A percentile compares a stretch with the other conserved stretches of the same genome.
These are phyloP conservation scores for Bombus sylvicola DNA, from an alignment of 1,140 invertebrate genomes.

Conservation along the genomic window DNA sequence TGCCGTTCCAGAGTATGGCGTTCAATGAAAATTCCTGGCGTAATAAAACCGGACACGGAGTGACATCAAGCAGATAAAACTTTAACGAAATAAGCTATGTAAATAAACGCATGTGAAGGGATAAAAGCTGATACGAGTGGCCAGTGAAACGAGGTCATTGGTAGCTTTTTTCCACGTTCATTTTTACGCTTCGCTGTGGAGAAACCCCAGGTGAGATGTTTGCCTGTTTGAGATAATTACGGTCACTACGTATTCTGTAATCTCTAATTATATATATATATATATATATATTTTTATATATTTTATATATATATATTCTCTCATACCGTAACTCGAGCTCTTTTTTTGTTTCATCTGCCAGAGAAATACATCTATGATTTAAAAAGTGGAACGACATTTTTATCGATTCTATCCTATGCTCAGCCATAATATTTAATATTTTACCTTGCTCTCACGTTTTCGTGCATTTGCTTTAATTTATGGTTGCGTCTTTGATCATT, in stretches of 20 bases:
- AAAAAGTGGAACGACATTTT: not conserved
- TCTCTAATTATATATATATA: conserved; percentile 29
- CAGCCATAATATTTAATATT: not conserved
- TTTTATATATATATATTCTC: not conserved
- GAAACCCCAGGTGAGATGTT: conserved; percentile 35
- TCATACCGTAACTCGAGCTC: not conserved
- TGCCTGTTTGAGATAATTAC: conserved; percentile 35
- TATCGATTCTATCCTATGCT: not conserved
- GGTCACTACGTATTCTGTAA: not conserved
- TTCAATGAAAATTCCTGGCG: conserved; percentile 31
- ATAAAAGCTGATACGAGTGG: conserved; percentile 35
- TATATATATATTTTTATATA: no score
- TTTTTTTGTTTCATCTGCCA: not conserved
- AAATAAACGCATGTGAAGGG: conserved; percentile 35
- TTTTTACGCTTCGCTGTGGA: conserved; percentile 18
- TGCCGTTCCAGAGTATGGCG: not conserved
- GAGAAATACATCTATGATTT: not conserved
- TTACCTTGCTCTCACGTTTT: no score
- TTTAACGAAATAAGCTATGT: conserved; percentile 40
- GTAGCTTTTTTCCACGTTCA: conserved; percentile 30
- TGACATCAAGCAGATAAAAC: conserved; percentile 42
- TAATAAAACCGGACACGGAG: conserved; percentile 33
- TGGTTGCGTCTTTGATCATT: not conserved
- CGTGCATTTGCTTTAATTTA: not conserved
- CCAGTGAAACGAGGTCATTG: conserved; percentile 37